Base-by-base conservation (phyloP, 2,888 invertebrate species). In the Netelia melanura region DNA sequence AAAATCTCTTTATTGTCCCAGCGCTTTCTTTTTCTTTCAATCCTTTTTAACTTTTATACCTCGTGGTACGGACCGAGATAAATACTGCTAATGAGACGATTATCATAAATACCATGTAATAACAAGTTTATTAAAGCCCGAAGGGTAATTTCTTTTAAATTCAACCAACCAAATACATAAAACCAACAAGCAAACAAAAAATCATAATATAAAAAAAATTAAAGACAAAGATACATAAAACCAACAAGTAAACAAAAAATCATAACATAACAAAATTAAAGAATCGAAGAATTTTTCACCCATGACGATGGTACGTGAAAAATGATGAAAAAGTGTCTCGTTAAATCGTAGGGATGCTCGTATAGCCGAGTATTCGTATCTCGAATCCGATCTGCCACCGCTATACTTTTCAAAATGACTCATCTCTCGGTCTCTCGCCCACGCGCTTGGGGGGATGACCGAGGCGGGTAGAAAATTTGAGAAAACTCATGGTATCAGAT, bases 1-100 rank as follows among this genome's bases (percentile, higher is more conserved):
- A 74, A 85, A 84, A 83, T 85, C 75, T 75, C 84, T 83, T 86
- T 83, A 84, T 86, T 86, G 84, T 86, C 83, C 67, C 72, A 70
- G 68, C 58, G 23, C 44, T 72, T 52, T 43, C 17, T 72, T 30
- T 54, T 70, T 38, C 23, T 8, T 23, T 43, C 30, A 11, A 62
- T 30, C 48, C 62, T 68, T 65, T 30, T 71, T 38, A 3, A 23
- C 9, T 17, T 44, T 30, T 76, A 44, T 79, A 14, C 5, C 38
- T 56, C 43, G 30, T 43, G 61, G 62, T 38, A 25, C 8, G 25
- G 23, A 21, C 30, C 43, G 1, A n/a, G 38, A 77, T 70, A 70
- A 81, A 84, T 58, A 75, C 43, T 5, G 56, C 70, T 65, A 84
- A 81, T 81, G 62, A 67, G 71, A 76, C 71, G 52, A 84, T 80